phyloP scores from a whole-genome alignment of 2,113 vertebrate genomes.

The Burhinus bistriatus region DNA sequence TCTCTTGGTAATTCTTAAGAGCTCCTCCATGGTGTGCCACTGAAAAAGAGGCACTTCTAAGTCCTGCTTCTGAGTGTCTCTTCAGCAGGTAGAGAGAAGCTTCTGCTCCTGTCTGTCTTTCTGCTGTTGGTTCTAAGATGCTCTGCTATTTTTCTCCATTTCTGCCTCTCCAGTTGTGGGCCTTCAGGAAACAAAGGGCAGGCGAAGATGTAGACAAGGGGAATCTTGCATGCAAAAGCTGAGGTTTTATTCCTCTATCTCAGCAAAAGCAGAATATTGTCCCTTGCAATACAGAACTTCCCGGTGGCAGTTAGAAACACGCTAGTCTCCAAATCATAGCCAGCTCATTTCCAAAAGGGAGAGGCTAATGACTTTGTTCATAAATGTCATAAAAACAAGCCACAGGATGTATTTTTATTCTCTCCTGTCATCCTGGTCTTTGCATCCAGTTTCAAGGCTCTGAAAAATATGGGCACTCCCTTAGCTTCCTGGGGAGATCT shows the following conservation, averaged over 20 bases:
- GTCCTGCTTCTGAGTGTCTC: neutral
- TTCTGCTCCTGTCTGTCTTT: neutral
- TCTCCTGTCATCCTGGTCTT: neutral
- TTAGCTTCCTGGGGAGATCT: neutral
- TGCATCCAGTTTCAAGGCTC: neutral
- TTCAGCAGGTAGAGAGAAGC: neutral
- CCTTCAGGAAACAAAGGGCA: neutral
- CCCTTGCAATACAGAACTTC: neutral
- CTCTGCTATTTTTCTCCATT: neutral
- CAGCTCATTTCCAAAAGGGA: constrained; percentile 1
- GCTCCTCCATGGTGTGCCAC: neutral
- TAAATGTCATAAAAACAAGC: constrained; percentile 42
- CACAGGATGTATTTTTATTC: constrained; percentile 11
- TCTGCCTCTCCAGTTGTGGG: neutral
- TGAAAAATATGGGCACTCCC: neutral
- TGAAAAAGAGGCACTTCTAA: neutral
- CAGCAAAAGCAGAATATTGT: neutral
- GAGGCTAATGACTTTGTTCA: neutral
- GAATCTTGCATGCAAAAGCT: neutral
- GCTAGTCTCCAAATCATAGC: neutral
- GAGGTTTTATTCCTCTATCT: neutral
- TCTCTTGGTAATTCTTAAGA: neutral
- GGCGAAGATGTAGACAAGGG: neutral
- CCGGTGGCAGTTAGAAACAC: neutral
- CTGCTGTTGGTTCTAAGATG: neutral